These are phyloP conservation scores for Dynastes hyllus DNA, from an alignment of 2,888 invertebrate species.

Conservation along the genomic window DNA sequence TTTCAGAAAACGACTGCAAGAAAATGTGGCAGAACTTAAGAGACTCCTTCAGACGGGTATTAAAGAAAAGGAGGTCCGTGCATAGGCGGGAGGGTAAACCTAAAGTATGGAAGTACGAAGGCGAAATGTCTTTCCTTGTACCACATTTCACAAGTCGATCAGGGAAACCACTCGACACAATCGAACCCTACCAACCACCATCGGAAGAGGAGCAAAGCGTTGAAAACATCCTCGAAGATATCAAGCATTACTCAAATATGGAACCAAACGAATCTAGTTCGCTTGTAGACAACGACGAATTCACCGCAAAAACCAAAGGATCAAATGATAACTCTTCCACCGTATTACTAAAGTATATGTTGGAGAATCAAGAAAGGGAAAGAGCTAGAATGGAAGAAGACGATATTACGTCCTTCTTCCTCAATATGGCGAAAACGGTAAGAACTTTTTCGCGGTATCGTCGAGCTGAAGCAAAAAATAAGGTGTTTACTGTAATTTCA, in stretches of 20 bases:
- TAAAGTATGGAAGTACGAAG: conserved; percentile 10
- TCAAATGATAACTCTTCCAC: background rate
- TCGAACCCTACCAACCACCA: background rate
- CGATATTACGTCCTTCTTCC: conserved; percentile 5
- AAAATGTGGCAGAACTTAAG: conserved; percentile 12
- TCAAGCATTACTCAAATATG: background rate
- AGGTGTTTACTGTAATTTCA: background rate
- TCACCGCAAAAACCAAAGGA: background rate
- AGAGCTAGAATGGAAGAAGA: background rate
- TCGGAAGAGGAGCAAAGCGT: conserved; percentile 1
- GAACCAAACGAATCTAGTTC: background rate
- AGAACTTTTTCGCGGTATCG: conserved; percentile 8
- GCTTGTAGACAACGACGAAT: background rate
- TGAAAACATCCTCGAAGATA: background rate
- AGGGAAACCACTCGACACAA: background rate
- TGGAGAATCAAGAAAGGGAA: background rate
- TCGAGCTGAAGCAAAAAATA: background rate
- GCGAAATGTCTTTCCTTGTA: background rate
- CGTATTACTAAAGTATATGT: background rate
- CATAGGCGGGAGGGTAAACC: background rate
- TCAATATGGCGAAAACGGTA: conserved; percentile 10
- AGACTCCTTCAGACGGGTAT: conserved; percentile 9
- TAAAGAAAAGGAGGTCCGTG: background rate
- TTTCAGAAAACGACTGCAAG: conserved; percentile 17
- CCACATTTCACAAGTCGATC: background rate